A percentile compares a stretch with the other conserved stretches of the same genome.
Evolutionary conservation across 2,888 invertebrate species (phyloP).

Genomic region (Ophioninae sp.): DNA sequence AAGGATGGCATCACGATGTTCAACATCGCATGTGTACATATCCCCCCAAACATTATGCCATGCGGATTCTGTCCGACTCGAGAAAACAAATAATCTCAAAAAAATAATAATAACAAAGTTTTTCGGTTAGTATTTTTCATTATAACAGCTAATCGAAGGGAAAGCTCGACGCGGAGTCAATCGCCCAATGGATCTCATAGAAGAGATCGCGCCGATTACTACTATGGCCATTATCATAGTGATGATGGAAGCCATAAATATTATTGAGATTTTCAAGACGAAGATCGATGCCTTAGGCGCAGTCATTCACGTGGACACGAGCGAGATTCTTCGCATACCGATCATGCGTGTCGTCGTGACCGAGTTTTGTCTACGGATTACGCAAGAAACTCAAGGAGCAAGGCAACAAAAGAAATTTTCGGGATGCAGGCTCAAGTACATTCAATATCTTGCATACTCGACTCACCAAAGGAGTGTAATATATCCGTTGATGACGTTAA

Average conservation of each 20-base stretch:
- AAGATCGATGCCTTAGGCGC: slow-evolving; percentile 6
- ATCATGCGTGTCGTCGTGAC: slow-evolving; percentile 5
- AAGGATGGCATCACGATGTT: too few species aligned
- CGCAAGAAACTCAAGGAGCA: too few species aligned
- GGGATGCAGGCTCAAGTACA: too few species aligned
- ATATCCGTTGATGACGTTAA: neutral
- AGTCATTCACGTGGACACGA: neutral
- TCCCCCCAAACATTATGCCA: too few species aligned
- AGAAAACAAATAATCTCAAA: too few species aligned
- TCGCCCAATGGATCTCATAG: slow-evolving; percentile 1
- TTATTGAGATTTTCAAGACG: neutral
- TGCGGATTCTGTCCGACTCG: too few species aligned
- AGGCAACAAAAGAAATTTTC: too few species aligned
- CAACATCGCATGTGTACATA: too few species aligned
- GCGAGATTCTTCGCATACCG: neutral
- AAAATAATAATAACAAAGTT: too few species aligned
- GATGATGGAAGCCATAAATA: neutral
- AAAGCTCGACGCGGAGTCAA: neutral
- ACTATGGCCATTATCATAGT: neutral
- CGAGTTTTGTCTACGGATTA: too few species aligned
- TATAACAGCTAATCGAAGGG: neutral
- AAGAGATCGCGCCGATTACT: neutral
- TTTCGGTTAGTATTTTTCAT: too few species aligned
- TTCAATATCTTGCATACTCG: too few species aligned
- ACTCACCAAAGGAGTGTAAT: neutral